Conservation (phyloP, 2,888 invertebrate genomes). For the Perdita meconis region DNA sequence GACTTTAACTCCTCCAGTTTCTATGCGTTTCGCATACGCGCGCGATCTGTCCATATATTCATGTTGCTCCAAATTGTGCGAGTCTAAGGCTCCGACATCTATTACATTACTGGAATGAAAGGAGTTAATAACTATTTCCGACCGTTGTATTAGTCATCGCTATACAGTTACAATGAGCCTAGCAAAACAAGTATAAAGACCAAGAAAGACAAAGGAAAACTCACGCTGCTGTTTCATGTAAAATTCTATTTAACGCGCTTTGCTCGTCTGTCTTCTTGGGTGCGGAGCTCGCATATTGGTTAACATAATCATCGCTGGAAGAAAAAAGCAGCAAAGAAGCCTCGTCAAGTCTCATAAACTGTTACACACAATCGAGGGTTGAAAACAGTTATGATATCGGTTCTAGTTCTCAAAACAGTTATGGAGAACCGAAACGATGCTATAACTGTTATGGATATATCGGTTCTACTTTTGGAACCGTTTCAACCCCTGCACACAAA, state of each 20-base stretch:
- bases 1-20: slow-evolving; percentile 83
- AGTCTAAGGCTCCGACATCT: slow-evolving; percentile 96
- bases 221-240: slow-evolving; percentile 96
- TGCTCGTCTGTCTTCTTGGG: slow-evolving; percentile 95
- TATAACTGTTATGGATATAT: too few species aligned
- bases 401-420: too few species aligned
- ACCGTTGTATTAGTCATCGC: background rate
- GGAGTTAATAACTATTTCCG: background rate
- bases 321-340: slow-evolving; percentile 32
- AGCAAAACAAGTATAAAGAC: slow-evolving; percentile 34
- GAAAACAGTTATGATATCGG: too few species aligned
- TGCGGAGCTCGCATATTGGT: slow-evolving; percentile 87
- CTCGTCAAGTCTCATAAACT: slow-evolving; percentile 12
- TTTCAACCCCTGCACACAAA: too few species aligned
- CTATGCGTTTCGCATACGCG: slow-evolving; percentile 82
- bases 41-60: slow-evolving; percentile 90
- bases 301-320: slow-evolving; percentile 88
- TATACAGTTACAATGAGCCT: slow-evolving; percentile 24
- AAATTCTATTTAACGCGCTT: slow-evolving; percentile 94
- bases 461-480: too few species aligned
- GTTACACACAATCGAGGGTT: background rate
- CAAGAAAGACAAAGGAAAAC: slow-evolving; percentile 77
- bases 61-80: slow-evolving; percentile 94
- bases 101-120: slow-evolving; percentile 91
- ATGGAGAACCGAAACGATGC: too few species aligned